Conservation (phyloP, 2,888 invertebrate species). For the Oscheius sp. region DNA sequence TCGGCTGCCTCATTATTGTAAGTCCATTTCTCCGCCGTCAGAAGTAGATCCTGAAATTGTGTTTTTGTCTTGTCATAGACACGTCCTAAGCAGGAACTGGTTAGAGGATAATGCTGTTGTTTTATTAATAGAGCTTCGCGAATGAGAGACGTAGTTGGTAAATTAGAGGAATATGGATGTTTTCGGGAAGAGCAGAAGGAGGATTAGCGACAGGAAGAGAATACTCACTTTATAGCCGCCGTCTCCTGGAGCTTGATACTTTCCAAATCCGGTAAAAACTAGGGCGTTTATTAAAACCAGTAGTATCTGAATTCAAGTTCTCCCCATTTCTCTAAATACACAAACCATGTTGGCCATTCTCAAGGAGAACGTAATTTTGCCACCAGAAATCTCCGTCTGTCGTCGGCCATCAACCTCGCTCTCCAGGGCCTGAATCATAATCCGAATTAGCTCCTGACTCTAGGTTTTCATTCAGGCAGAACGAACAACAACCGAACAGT, state of each 20-base stretch:
- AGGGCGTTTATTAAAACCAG: slow-evolving; percentile 66
- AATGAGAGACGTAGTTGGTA: too few relatives aligned
- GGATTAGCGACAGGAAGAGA: neutral
- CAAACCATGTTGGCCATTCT: slow-evolving; percentile 70
- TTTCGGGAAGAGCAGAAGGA: neutral
- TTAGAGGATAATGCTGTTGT: too few relatives aligned
- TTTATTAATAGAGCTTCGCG: too few relatives aligned
- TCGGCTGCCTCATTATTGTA: slow-evolving; percentile 48
- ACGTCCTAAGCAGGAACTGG: too few relatives aligned
- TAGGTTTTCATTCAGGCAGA: neutral
- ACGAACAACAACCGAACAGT: neutral
- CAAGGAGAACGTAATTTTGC: slow-evolving; percentile 67
- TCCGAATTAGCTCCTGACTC: slow-evolving; percentile 13
- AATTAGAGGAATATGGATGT: neutral
- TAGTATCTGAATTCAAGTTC: slow-evolving; percentile 52
- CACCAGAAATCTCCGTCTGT: slow-evolving; percentile 66
- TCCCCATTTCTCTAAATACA: neutral
- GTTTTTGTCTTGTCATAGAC: neutral
- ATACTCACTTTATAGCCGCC: slow-evolving; percentile 48
- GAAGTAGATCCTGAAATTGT: slow-evolving; percentile 56
- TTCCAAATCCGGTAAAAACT: slow-evolving; percentile 69
- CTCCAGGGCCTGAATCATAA: slow-evolving; percentile 58
- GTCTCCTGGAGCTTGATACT: slow-evolving; percentile 62
- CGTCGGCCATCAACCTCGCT: slow-evolving; percentile 68
- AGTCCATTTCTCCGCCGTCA: slow-evolving; percentile 70